Conservation (phyloP, 2,888 invertebrate genomes). For the Hemistola chrysoprasaria region DNA sequence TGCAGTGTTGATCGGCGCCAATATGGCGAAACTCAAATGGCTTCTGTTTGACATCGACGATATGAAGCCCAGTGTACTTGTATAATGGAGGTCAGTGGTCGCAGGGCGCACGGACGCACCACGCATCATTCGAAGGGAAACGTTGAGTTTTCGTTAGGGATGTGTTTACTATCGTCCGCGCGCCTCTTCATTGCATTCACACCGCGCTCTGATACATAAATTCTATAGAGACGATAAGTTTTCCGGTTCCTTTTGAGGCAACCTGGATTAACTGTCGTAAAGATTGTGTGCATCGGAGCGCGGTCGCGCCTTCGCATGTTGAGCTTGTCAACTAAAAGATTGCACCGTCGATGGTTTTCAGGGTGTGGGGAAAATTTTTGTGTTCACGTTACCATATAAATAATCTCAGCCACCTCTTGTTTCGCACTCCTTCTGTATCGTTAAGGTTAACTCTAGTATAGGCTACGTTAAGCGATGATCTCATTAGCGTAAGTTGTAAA, state of each 20-base stretch:
- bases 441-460: constrained; percentile 30
- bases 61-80: no score
- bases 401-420: constrained; percentile 28
- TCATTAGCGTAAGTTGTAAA: constrained; percentile 43
- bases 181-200: constrained; percentile 19
- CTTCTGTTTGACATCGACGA: no score
- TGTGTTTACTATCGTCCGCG: constrained; percentile 22
- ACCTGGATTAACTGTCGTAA: constrained; percentile 39
- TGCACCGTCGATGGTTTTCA: constrained; percentile 21
- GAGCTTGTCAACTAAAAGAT: constrained; percentile 28
- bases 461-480: constrained; percentile 27
- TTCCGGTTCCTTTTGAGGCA: constrained; percentile 39
- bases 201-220: constrained; percentile 20
- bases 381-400: constrained; percentile 16
- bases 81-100: no score
- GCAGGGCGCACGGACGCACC: no score
- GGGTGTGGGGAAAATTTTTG: constrained; percentile 24
- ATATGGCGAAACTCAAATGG: no score
- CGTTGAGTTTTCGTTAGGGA: constrained; percentile 41
- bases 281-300: constrained; percentile 29
- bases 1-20: no score
- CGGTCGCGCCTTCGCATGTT: constrained; percentile 27
- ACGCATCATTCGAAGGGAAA: constrained; percentile 25
- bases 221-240: constrained; percentile 32
- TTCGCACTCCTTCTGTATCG: constrained; percentile 25